Conservation (phyloP, 1,140 invertebrate species). For the Drosophila prosaltans region DNA sequence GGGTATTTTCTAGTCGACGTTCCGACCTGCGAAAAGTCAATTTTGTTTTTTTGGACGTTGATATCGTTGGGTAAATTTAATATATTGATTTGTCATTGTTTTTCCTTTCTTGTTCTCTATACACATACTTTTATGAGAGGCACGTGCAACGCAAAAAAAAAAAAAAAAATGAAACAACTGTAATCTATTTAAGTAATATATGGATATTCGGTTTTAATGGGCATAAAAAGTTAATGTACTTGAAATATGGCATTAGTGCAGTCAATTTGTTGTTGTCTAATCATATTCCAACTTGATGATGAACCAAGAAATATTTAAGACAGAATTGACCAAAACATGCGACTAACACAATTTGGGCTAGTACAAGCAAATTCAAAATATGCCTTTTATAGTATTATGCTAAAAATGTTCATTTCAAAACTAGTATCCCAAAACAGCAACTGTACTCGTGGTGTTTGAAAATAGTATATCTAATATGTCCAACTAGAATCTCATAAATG, state of each 20-base stretch:
- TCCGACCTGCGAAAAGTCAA: too few species aligned
- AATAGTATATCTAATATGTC: conserved; percentile 37
- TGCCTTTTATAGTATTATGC: conserved; percentile 16
- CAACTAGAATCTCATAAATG: conserved; percentile 76
- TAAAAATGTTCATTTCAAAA: background rate
- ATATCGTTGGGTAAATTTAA: too few species aligned
- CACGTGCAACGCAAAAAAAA: conserved; percentile 32
- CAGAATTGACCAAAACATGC: conserved; percentile 7
- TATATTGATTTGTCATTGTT: conserved; percentile 34
- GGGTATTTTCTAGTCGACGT: too few species aligned
- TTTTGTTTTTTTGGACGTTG: too few species aligned
- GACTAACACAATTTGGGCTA: background rate
- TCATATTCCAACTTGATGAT: background rate
- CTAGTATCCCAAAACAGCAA: conserved; percentile 15
- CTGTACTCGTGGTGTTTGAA: conserved; percentile 52
- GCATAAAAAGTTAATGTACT: background rate
- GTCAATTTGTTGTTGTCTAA: background rate
- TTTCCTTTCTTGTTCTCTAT: conserved; percentile 17
- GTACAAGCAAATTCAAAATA: background rate
- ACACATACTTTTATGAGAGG: background rate
- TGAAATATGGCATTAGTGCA: background rate
- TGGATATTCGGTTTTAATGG: background rate
- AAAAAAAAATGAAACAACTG: background rate
- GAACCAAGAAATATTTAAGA: background rate
- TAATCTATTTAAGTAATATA: background rate